phyloP scores from a whole-genome alignment of 1,140 invertebrate species.

The Conus ventricosus region DNA sequence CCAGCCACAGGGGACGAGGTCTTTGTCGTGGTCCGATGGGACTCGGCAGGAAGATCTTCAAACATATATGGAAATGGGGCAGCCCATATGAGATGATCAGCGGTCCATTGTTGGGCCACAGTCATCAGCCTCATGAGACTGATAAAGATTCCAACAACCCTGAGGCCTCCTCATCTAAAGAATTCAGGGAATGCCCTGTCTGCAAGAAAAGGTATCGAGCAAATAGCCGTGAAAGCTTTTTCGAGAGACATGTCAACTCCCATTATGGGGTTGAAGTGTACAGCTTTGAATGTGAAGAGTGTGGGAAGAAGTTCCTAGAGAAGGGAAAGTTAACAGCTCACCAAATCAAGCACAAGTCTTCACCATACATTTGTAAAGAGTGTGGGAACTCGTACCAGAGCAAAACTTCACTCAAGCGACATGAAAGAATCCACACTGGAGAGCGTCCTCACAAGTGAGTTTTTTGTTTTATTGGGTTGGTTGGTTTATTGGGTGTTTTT shows the following conservation, averaged over 20 bases:
- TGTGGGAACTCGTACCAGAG: constrained; percentile 40
- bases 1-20: neutral
- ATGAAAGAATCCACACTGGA: constrained; percentile 41
- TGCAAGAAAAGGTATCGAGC: constrained; percentile 40
- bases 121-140: neutral
- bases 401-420: constrained; percentile 38
- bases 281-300: constrained; percentile 43
- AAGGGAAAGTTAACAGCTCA: constrained; percentile 36
- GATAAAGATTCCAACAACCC: neutral
- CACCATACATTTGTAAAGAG: neutral
- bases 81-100: neutral
- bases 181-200: constrained; percentile 34
- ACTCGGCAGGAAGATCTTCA: neutral
- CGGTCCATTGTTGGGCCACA: neutral
- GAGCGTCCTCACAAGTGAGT: constrained; percentile 34
- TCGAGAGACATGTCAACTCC: constrained; percentile 42
- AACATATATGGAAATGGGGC: neutral
- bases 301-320: constrained; percentile 45
- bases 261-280: constrained; percentile 40
- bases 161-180: neutral
- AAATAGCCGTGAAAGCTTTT: constrained; percentile 39
- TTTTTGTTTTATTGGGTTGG: neutral
- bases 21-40: neutral
- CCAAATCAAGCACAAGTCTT: constrained; percentile 21
- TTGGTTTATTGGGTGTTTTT: too few relatives aligned